phyloP scores from a whole-genome alignment of 2,888 invertebrate species.

The Plagodis dolabraria region DNA sequence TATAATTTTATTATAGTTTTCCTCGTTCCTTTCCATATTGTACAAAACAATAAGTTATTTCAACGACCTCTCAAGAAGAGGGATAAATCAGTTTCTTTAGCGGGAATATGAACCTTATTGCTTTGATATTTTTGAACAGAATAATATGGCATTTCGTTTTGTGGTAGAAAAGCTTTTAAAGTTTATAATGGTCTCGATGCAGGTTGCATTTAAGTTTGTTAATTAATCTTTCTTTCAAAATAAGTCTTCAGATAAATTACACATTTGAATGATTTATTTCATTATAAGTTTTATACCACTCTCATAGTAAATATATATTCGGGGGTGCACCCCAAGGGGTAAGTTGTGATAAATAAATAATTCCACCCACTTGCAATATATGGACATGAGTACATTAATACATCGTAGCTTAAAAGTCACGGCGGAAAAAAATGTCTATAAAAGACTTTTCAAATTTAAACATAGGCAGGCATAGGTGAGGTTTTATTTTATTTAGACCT shows the following conservation, averaged over 20 bases:
- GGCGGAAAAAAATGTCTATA: no score
- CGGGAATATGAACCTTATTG: slow-evolving; percentile 6
- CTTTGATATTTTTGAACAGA: neutral
- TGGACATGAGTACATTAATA: no score
- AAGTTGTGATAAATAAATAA: no score
- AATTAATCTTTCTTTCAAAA: slow-evolving; percentile 13
- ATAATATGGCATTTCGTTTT: neutral
- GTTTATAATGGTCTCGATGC: slow-evolving; percentile 4
- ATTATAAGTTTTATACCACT: no score
- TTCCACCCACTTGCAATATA: no score
- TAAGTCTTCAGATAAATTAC: slow-evolving; percentile 3
- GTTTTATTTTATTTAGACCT: no score
- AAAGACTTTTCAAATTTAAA: no score
- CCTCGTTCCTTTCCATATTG: slow-evolving; percentile 26
- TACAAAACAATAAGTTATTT: slow-evolving; percentile 28
- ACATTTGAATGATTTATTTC: no score
- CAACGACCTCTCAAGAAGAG: slow-evolving; percentile 12
- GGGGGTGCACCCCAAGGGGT: no score
- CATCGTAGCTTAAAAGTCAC: no score
- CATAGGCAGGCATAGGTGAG: no score
- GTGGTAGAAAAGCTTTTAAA: slow-evolving; percentile 3
- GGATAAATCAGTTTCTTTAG: slow-evolving; percentile 15
- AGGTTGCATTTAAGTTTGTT: slow-evolving; percentile 13
- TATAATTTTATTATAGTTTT: slow-evolving; percentile 33
- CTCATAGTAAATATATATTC: no score